Conservation (phyloP, 2,888 invertebrate genomes). For the Strigamia transsilvanica region DNA sequence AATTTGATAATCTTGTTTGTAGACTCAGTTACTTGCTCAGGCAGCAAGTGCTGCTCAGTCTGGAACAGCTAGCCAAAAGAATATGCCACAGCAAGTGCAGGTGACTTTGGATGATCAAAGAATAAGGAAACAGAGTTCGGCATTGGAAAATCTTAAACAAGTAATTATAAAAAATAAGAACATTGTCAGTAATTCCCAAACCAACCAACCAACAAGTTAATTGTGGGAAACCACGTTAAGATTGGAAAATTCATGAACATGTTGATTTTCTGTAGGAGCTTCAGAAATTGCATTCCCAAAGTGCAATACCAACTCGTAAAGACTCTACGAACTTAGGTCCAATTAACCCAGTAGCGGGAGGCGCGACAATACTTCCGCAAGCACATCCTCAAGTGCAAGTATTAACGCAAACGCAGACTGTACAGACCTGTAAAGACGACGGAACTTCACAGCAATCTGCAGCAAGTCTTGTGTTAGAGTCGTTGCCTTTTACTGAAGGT, state of each 20-base stretch:
- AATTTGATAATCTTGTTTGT: constrained; percentile 5
- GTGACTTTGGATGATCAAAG: constrained; percentile 50
- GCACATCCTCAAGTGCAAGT: constrained; percentile 45
- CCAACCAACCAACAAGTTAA: background rate
- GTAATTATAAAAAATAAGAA: background rate
- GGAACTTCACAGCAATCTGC: background rate
- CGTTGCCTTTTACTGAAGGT: constrained; percentile 58
- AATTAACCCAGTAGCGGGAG: background rate
- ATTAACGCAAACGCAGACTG: background rate
- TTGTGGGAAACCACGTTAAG: too few relatives aligned
- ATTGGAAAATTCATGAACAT: background rate
- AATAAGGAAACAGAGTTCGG: constrained; percentile 53
- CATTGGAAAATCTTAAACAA: constrained; percentile 56
- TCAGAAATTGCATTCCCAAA: constrained; percentile 56
- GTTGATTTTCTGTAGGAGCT: constrained; percentile 51
- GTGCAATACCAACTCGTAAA: constrained; percentile 53
- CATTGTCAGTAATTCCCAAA: background rate
- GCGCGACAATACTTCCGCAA: constrained; percentile 20
- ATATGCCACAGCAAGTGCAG: constrained; percentile 31
- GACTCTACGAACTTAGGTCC: constrained; percentile 41
- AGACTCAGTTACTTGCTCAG: constrained; percentile 54
- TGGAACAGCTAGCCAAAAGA: constrained; percentile 51
- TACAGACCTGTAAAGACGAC: background rate
- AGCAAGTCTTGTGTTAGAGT: constrained; percentile 48
- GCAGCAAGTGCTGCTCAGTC: constrained; percentile 53